Evolutionary conservation across 2,797 vertebrate genomes (phyloP), one percentile per base, ranked within the genome.

Genomic region (Tragelaphus oryx): DNA sequence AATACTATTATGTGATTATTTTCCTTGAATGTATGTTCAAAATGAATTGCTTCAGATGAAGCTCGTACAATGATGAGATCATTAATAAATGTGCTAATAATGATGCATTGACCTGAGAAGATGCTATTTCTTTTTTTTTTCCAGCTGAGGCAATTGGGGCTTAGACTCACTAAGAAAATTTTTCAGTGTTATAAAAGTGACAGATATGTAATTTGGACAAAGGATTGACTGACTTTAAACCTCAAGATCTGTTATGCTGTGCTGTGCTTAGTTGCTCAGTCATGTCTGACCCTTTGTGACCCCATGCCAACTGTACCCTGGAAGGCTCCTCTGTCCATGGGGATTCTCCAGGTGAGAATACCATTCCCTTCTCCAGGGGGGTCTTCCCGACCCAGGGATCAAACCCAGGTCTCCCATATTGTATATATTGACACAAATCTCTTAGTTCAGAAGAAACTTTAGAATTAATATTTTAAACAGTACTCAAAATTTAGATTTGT

Each of bases 1-100:
- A n/a, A n/a, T n/a, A n/a, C n/a, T n/a, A n/a, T n/a, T n/a, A n/a
- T 84, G 8, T 65, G 79, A 83, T 82, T 96, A 92, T 46, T 91
- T 93, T 88, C 59, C 55, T 82, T 79, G 12, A 30, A 50, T 54
- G 84, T 13, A 20, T 82, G 59, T 84, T 89, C 46, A 80, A 91
- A 91, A 95, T 50, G 4, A 92, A 86, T 57, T n/a, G 28, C 7
- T 94, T 91, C 18, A 71, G 22, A 12, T 91, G 24, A 87, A 94
- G 46, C 17, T 46, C 8, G 14, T 16, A 78, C 26, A 87, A 57
- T 74, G 22, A 50, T 78, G 18, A 95, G 59, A 82, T n/a, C 28
- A 55, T 46, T 62, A 68, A 26, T 65, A 52, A 68, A 62, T 81
- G 5, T 48, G 78, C 33, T 87, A 88, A 60, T 52, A 87, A 89